Base-by-base conservation (phyloP, 35 echinoderm and acorn worm genomes). In the Apostichopus japonicus region DNA sequence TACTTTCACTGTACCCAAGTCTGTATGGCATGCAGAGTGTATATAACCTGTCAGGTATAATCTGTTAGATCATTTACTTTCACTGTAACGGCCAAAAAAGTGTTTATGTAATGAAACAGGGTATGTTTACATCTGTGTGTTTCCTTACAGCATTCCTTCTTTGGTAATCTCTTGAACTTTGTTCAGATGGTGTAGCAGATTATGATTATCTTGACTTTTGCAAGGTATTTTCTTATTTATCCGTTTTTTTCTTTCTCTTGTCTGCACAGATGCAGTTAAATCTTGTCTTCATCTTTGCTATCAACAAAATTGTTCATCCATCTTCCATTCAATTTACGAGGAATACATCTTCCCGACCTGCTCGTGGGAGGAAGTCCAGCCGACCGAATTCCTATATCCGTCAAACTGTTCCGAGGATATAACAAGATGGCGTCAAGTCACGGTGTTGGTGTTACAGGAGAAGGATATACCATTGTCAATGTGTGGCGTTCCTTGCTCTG, bases 401-500 rank as follows among this genome's bases (percentile, higher is more conserved):
- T 92, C 24, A 56, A 95, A 95, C 78, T 95, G 94, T 65, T 93
- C 84, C 44, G 22, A 55, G 24, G 86, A 90, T 55, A 65, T 79
- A 59, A 52, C 53, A 15, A 88, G 59, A 71, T 93, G 91, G 91
- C 23, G 53, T 24, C 65, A 93, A 59, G 91, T 93, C 3, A 75
- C 83, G n/a, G 77, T 78, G 10, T 56, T 79, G 8, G n/a, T 95
- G 10, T 24, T 81, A 19, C 83, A 54, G 58, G 19, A 58, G 52
- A 59, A 78, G 19, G 77, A 22, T 8, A 92, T 95, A 80, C 91
- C 91, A 33, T 21, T 93, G 84, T 72, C 87, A 14, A 80, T 72
- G 53, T 95, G 94, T 90, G 72, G 90, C 65, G 59, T 93, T 8
- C 86, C 91, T 55, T 95, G 94, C 57, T 70, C 94, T 93, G 94